phyloP scores from a whole-genome alignment of 2,113 vertebrate species.

The Bucco capensis region DNA sequence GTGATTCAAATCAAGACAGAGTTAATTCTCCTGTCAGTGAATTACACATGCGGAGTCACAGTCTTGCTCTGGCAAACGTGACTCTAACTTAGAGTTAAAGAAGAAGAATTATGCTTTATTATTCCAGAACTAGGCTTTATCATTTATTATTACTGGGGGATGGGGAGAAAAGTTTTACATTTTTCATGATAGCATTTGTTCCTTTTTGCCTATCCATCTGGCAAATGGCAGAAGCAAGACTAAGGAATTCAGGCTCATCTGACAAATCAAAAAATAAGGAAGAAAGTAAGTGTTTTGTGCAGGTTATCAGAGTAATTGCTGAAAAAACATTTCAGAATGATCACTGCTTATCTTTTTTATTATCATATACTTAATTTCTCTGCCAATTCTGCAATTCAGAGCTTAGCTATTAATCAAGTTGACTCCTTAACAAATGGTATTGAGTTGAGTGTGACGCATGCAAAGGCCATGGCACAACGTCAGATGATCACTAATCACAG shows the following conservation, averaged over 20 bases:
- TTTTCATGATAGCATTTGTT: background rate
- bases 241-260: background rate
- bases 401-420: background rate
- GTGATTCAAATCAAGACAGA: background rate
- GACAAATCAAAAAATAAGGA: background rate
- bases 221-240: background rate
- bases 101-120: background rate
- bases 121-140: no score
- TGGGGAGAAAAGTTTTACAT: background rate
- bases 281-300: background rate
- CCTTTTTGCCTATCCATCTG: background rate
- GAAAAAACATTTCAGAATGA: background rate
- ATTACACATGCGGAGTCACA: background rate
- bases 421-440: background rate
- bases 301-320: background rate
- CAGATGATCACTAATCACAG: conserved; percentile 13
- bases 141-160: background rate
- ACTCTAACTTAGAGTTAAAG: conserved; percentile 5
- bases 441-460: background rate
- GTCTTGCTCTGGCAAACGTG: background rate
- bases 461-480: conserved; percentile 24
- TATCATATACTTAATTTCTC: background rate
- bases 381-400: background rate
- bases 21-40: background rate
- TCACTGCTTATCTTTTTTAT: background rate